A percentile compares a stretch with the other conserved stretches of the same genome.
Evolutionary conservation across 2,113 vertebrate genomes (phyloP).

Genomic region (Notarius quadriscutis): DNA sequence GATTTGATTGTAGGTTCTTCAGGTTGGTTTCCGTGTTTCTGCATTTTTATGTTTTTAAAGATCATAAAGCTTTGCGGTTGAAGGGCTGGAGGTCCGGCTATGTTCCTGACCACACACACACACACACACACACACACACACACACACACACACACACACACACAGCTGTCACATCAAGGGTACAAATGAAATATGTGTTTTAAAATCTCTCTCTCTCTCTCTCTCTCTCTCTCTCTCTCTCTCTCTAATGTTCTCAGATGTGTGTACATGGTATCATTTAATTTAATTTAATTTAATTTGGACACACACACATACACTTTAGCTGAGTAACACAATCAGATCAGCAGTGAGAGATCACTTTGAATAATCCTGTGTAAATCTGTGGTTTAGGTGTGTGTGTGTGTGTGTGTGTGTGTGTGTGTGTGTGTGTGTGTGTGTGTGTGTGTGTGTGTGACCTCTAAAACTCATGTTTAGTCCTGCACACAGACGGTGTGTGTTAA

Average conservation of each 20-base stretch:
- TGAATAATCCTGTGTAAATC: too few relatives aligned
- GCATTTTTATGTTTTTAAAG: neutral
- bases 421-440: neutral
- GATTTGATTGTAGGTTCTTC: neutral
- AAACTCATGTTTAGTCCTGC: constrained; percentile 27
- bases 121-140: neutral
- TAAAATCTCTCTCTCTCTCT: neutral
- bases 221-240: neutral
- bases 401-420: neutral
- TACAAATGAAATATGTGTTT: neutral
- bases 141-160: neutral
- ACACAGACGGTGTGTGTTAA: constrained; percentile 22
- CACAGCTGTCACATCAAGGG: neutral
- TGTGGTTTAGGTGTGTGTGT: neutral
- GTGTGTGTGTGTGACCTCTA: neutral
- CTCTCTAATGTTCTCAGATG: neutral
- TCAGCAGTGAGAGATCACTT: neutral
- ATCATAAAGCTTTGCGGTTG: neutral
- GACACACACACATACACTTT: neutral
- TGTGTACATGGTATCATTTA: too few relatives aligned
- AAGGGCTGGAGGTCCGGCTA: neutral
- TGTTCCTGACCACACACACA: neutral
- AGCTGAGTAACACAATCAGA: neutral
- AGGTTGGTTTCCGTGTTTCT: neutral
- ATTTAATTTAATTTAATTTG: neutral